Conservation (phyloP, 2,797 vertebrate species). For the Trichosurus vulpecula region DNA sequence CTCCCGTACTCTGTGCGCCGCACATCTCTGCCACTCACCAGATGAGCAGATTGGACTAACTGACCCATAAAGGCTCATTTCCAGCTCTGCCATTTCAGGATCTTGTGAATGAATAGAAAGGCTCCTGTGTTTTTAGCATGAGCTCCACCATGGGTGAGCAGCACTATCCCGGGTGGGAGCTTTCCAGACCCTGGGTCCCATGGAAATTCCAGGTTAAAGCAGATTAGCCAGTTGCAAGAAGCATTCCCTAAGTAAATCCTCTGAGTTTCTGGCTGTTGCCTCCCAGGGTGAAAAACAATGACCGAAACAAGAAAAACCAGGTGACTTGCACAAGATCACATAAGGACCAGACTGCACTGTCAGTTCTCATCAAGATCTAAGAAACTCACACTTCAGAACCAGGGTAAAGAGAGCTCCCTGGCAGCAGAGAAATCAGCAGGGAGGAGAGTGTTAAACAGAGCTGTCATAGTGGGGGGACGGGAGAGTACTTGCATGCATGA, state of each 20-base stretch:
- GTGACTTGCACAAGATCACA: not conserved
- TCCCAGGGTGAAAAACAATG: not conserved
- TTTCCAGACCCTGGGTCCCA: not conserved
- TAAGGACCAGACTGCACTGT: not conserved
- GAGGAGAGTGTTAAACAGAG: not conserved
- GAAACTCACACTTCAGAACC: not conserved
- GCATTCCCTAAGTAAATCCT: not conserved
- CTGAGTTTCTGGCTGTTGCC: not conserved
- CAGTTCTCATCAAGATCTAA: not conserved
- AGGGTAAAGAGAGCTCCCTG: not conserved
- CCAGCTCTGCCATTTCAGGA: not conserved
- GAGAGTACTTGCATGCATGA: not conserved
- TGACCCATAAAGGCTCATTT: not conserved
- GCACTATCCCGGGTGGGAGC: not conserved
- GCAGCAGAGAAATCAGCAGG: not conserved
- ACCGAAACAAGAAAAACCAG: not conserved
- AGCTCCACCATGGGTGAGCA: not conserved
- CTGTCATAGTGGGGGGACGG: not conserved
- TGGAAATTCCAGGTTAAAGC: not conserved
- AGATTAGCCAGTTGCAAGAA: not conserved
- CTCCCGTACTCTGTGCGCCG: too few relatives aligned
- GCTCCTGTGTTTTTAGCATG: not conserved
- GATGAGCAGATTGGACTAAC: not conserved
- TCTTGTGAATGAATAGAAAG: not conserved
- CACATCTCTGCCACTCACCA: too few relatives aligned